These are phyloP conservation scores for Boloria selene DNA, from an alignment of 2,888 invertebrate genomes.

Conservation along the genomic window DNA sequence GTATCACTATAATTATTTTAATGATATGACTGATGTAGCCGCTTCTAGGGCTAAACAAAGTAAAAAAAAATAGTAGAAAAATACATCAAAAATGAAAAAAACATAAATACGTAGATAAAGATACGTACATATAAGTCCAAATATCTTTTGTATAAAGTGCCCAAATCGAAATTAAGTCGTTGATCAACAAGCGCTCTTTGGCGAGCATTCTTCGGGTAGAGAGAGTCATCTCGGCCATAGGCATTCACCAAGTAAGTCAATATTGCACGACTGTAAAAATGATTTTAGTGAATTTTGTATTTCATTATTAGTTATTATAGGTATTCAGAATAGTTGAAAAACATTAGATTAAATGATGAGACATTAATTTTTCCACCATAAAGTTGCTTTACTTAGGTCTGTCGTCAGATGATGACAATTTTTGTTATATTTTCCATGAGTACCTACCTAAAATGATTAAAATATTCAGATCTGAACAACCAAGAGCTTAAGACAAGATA, in stretches of 20 bases:
- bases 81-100: not conserved
- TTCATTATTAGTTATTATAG: too few species aligned
- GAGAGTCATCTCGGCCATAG: conserved; percentile 84
- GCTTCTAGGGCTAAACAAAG: too few species aligned
- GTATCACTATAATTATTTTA: not conserved
- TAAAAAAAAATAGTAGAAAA: not conserved
- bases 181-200: conserved; percentile 84
- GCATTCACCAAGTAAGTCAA: conserved; percentile 85
- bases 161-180: conserved; percentile 83
- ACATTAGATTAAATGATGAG: too few species aligned
- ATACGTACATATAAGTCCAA: conserved; percentile 82
- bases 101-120: conserved; percentile 2
- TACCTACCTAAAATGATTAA: too few species aligned
- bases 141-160: conserved; percentile 80
- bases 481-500: too few species aligned
- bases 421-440: too few species aligned
- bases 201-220: conserved; percentile 85
- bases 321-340: too few species aligned
- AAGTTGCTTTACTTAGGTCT: too few species aligned
- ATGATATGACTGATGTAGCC: too few species aligned
- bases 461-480: too few species aligned
- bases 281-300: not conserved
- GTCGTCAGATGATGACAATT: too few species aligned
- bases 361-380: too few species aligned
- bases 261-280: conserved; percentile 84